phyloP scores from a whole-genome alignment of 1,140 invertebrate genomes.

The Megalopta genalis region DNA sequence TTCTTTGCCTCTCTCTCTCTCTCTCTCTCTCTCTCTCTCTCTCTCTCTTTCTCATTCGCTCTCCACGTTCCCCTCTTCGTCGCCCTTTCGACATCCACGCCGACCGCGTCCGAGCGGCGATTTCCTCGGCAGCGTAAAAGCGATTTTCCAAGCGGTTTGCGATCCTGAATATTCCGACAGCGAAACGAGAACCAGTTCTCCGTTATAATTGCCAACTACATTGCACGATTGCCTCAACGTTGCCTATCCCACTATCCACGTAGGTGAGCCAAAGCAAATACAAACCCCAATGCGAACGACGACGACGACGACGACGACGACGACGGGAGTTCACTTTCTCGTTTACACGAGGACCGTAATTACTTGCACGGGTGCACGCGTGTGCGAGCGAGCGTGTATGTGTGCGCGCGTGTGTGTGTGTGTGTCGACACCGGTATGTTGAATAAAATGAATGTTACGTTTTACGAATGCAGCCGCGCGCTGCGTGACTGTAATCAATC shows the following conservation, averaged over 20 bases:
- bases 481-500: conserved; percentile 27
- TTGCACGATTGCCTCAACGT: conserved; percentile 41
- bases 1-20: not conserved
- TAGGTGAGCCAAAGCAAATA: conserved; percentile 50
- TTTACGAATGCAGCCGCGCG: conserved; percentile 1
- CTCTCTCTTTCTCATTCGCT: not conserved
- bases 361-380: not conserved
- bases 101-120: not conserved
- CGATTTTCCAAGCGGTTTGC: conserved; percentile 22
- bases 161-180: conserved; percentile 38
- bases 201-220: conserved; percentile 23
- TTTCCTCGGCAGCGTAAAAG: conserved; percentile 14
- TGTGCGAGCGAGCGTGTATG: not conserved
- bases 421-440: conserved; percentile 51
- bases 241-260: conserved; percentile 1
- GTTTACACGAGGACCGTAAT: conserved; percentile 60
- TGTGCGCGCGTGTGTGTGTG: conserved; percentile 28
- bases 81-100: conserved; percentile 21
- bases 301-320: too few relatives aligned
- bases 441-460: conserved; percentile 48
- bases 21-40: not conserved
- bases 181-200: conserved; percentile 42
- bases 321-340: conserved; percentile 62
- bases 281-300: conserved; percentile 4
- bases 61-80: too few relatives aligned